A percentile compares a stretch with the other conserved stretches of the same genome.
These are phyloP conservation scores for Calliphora vicina DNA, from an alignment of 1,140 invertebrate genomes.

Conservation along the genomic window DNA sequence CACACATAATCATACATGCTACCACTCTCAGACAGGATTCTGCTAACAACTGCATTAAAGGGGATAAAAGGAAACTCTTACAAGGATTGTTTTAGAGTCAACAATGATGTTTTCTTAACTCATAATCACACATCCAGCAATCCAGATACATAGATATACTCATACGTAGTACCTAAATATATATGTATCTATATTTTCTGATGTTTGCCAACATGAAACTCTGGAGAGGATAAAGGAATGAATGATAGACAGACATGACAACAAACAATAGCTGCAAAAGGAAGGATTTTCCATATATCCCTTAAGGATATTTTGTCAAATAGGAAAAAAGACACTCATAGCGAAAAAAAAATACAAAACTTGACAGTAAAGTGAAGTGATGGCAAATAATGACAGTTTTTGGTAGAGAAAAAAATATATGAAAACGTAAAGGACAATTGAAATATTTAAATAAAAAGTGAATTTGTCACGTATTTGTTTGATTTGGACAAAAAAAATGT, in stretches of 20 bases:
- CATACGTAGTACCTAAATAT: neutral
- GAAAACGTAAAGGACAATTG: neutral
- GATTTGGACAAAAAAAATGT: neutral
- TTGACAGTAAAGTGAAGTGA: neutral
- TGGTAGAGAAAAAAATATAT: neutral
- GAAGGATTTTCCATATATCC: neutral
- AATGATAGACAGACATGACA: neutral
- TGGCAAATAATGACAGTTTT: neutral
- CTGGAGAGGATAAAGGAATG: neutral
- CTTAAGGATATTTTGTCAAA: neutral
- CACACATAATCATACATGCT: neutral
- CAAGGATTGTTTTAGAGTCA: neutral
- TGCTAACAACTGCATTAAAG: neutral
- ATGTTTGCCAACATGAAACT: neutral
- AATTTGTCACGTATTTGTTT: neutral
- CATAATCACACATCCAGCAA: neutral
- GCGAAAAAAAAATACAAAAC: neutral
- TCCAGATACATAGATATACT: neutral
- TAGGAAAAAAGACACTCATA: neutral
- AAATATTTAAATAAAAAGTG: constrained; percentile 2
- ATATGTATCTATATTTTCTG: neutral
- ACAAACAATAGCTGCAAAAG: neutral
- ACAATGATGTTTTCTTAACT: neutral
- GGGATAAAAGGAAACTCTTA: neutral
- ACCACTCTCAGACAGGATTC: neutral